phyloP scores from a whole-genome alignment of 2,888 invertebrate species.

The Volucella inflata region DNA sequence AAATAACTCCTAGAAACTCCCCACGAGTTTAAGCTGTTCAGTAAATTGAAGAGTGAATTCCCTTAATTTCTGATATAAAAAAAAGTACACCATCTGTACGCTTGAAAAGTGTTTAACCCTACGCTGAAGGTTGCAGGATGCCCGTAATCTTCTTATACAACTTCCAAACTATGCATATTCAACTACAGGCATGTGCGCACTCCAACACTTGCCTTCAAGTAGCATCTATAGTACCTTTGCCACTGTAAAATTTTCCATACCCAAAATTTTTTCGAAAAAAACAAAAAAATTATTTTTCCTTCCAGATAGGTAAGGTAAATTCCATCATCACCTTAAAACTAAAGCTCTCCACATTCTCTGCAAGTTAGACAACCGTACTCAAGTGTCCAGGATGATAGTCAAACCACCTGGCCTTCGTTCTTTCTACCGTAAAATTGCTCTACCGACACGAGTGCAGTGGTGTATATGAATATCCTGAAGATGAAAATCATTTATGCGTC shows the following conservation, averaged over 20 bases:
- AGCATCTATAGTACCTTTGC: neutral
- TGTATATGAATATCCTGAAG: neutral
- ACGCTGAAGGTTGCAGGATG: too few relatives aligned
- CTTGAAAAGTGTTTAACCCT: too few relatives aligned
- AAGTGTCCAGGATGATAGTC: conserved; percentile 16
- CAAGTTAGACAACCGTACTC: conserved; percentile 15
- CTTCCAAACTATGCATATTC: too few relatives aligned
- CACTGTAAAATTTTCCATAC: conserved; percentile 1
- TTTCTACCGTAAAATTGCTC: neutral
- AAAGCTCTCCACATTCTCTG: conserved; percentile 2
- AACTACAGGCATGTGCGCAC: neutral
- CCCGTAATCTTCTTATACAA: too few relatives aligned
- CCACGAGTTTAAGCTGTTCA: too few relatives aligned
- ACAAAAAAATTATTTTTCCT: neutral
- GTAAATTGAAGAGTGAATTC: too few relatives aligned
- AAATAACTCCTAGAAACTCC: too few relatives aligned
- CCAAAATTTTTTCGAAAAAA: neutral
- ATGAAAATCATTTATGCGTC: conserved; percentile 5
- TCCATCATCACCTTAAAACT: conserved; percentile 1
- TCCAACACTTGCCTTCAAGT: neutral
- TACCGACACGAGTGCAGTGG: neutral
- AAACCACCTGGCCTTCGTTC: conserved; percentile 11
- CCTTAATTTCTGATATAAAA: too few relatives aligned
- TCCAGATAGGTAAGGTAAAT: conserved; percentile 6
- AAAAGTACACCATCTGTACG: too few relatives aligned